phyloP scores from a whole-genome alignment of 2,888 invertebrate genomes.

The Drosophila barbarae region DNA sequence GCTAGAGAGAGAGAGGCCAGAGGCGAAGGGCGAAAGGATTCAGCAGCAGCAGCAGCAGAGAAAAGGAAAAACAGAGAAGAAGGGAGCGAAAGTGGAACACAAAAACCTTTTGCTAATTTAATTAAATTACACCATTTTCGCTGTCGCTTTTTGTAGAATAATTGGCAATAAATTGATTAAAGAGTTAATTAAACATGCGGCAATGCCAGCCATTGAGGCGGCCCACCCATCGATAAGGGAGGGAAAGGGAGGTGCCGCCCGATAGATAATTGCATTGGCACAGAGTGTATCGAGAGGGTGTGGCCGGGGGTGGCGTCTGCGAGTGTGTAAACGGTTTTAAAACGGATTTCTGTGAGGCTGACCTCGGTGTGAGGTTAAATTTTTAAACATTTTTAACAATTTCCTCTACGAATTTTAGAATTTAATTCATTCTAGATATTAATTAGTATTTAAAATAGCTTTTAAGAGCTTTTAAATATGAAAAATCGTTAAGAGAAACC shows the following conservation, averaged over 20 bases:
- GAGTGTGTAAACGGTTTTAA: constrained; percentile 9
- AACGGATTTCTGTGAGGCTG: background rate
- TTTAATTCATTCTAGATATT: background rate
- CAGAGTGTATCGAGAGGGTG: constrained; percentile 34
- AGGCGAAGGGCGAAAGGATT: background rate
- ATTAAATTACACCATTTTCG: constrained; percentile 72
- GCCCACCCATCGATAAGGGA: background rate
- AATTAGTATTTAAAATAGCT: background rate
- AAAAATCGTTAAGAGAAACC: background rate
- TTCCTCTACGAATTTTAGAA: background rate
- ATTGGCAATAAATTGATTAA: constrained; percentile 74
- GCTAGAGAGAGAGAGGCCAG: constrained; percentile 6
- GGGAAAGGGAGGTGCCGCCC: background rate
- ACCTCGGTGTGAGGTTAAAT: background rate
- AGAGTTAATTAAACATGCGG: constrained; percentile 69
- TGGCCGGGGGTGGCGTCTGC: background rate
- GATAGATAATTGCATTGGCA: constrained; percentile 66
- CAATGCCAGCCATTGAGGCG: constrained; percentile 18
- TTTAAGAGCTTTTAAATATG: background rate
- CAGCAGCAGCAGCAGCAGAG: background rate
- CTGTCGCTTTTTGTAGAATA: constrained; percentile 69
- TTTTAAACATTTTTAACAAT: background rate
- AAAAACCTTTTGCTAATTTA: constrained; percentile 72
- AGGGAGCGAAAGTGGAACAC: constrained; percentile 35
- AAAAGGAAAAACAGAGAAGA: background rate